These are phyloP conservation scores for Pseudoips prasinana DNA, from an alignment of 2,888 invertebrate species.

Conservation along the genomic window DNA sequence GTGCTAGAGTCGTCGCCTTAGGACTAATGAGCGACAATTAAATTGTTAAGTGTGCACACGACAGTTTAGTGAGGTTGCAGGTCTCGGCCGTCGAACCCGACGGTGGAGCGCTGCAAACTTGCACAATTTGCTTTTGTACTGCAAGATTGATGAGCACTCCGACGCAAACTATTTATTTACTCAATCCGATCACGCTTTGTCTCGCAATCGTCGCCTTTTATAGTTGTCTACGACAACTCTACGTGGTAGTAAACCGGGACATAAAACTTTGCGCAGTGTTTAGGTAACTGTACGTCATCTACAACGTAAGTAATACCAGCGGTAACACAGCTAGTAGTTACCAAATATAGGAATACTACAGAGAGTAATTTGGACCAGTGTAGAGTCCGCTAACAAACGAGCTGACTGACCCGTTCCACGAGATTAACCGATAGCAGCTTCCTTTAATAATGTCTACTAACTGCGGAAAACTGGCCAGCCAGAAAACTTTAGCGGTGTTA, in stretches of 20 bases:
- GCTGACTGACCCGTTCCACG: constrained; percentile 48
- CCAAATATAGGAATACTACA: constrained; percentile 37
- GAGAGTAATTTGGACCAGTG: constrained; percentile 43
- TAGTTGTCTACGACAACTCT: constrained; percentile 58
- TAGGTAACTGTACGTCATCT: constrained; percentile 27
- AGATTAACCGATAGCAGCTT: constrained; percentile 52
- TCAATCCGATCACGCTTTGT: constrained; percentile 76
- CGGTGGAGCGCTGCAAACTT: constrained; percentile 51
- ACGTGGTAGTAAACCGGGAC: constrained; percentile 55
- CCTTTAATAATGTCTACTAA: constrained; percentile 60
- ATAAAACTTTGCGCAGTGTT: constrained; percentile 57
- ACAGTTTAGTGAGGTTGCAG: constrained; percentile 72
- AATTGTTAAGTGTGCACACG: constrained; percentile 72
- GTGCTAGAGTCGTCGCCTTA: constrained; percentile 60
- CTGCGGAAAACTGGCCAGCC: constrained; percentile 59
- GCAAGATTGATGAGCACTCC: constrained; percentile 73
- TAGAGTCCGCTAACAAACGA: too few relatives aligned
- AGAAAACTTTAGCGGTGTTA: constrained; percentile 47
- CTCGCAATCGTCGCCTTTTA: constrained; percentile 71
- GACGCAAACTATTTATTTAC: constrained; percentile 73
- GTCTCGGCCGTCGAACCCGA: constrained; percentile 70
- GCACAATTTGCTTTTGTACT: constrained; percentile 70
- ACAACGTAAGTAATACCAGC: constrained; percentile 16
- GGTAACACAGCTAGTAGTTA: constrained; percentile 13
- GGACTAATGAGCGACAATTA: constrained; percentile 76